Evolutionary conservation across 2,113 vertebrate genomes (phyloP).

Genomic region (Ascaphus truei): DNA sequence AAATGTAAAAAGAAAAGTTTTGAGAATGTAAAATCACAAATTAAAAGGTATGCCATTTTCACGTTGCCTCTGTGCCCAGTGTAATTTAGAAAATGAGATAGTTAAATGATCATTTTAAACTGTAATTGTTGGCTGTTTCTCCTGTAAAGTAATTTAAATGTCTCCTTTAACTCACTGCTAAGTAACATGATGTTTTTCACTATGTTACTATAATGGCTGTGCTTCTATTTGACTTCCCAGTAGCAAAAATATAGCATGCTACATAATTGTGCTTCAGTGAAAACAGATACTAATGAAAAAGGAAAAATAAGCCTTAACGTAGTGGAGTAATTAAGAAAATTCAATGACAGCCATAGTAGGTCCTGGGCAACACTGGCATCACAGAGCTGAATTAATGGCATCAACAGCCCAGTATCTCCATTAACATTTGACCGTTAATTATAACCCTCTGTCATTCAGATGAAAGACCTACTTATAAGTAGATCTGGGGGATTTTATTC

Average conservation of each 20-base stretch:
- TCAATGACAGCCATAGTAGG: conserved; percentile 87
- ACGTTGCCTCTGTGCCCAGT: too few relatives aligned
- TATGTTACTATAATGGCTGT: conserved; percentile 48
- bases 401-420: conserved; percentile 78
- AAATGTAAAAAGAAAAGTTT: too few relatives aligned
- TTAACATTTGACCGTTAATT: conserved; percentile 86
- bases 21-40: too few relatives aligned
- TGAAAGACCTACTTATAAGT: conserved; percentile 67
- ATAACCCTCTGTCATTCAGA: conserved; percentile 75
- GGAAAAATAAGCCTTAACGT: too few relatives aligned
- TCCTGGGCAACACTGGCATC: conserved; percentile 79
- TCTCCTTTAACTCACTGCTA: too few relatives aligned
- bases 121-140: too few relatives aligned
- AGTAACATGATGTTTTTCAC: background rate
- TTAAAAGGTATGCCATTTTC: too few relatives aligned
- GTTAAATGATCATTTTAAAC: too few relatives aligned
- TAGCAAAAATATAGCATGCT: conserved; percentile 50
- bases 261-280: conserved; percentile 65
- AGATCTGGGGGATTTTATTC: too few relatives aligned
- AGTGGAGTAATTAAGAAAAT: conserved; percentile 88
- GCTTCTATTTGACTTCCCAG: conserved; percentile 40
- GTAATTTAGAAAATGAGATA: too few relatives aligned
- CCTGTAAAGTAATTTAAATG: too few relatives aligned
- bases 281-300: conserved; percentile 57
- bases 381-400: conserved; percentile 91